phyloP scores from a whole-genome alignment of 1,140 invertebrate species.

The Drosophila mojavensis region DNA sequence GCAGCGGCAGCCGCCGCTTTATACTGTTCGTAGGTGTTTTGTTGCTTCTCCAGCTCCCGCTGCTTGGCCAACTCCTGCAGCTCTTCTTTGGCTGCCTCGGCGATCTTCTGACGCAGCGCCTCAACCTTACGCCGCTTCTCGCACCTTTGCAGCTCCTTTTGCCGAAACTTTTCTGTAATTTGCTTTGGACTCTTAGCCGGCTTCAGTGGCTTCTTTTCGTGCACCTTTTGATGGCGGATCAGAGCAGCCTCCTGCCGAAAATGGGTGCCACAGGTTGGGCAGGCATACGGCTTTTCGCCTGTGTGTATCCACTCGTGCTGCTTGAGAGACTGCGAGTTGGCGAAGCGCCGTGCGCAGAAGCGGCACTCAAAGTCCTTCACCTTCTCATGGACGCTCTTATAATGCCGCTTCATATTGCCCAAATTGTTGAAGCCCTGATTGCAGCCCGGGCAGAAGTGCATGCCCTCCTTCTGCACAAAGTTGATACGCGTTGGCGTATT shows the following conservation, averaged over 20 bases:
- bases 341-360: slow-evolving; percentile 75
- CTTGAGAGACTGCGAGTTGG: slow-evolving; percentile 79
- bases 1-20: slow-evolving; percentile 47
- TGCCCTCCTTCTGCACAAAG: slow-evolving; percentile 70
- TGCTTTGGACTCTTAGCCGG: slow-evolving; percentile 51
- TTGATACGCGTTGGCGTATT: slow-evolving; percentile 39
- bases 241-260: slow-evolving; percentile 78
- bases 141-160: slow-evolving; percentile 63
- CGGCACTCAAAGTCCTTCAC: slow-evolving; percentile 81
- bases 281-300: slow-evolving; percentile 84
- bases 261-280: slow-evolving; percentile 64
- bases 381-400: slow-evolving; percentile 79
- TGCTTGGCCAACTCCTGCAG: slow-evolving; percentile 60
- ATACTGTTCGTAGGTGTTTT: slow-evolving; percentile 68
- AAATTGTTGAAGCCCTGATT: slow-evolving; percentile 76
- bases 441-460: slow-evolving; percentile 74
- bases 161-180: slow-evolving; percentile 60
- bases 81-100: slow-evolving; percentile 70
- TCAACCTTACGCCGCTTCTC: slow-evolving; percentile 60
- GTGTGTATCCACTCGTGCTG: slow-evolving; percentile 84
- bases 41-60: slow-evolving; percentile 45
- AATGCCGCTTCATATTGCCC: slow-evolving; percentile 79
- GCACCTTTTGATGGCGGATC: slow-evolving; percentile 79
- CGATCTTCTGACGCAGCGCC: slow-evolving; percentile 61
- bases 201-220: slow-evolving; percentile 56